Evolutionary conservation across 2,888 invertebrate genomes (phyloP).

Genomic region (Himalopsyche japonica): DNA sequence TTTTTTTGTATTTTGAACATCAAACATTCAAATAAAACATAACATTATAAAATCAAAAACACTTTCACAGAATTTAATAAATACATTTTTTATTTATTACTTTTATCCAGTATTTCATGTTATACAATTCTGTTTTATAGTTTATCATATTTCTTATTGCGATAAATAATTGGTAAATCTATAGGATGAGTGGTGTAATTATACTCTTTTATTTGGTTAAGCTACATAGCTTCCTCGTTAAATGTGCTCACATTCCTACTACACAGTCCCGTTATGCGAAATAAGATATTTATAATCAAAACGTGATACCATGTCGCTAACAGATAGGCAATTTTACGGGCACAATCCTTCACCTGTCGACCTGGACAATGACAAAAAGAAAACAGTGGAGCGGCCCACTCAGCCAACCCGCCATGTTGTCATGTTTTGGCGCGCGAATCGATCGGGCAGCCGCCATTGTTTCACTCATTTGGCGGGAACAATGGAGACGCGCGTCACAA

Average conservation of each 20-base stretch:
- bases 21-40: too few relatives aligned
- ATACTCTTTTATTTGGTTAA: background rate
- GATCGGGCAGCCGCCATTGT: conserved; percentile 30
- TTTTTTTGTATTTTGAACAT: too few relatives aligned
- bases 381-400: background rate
- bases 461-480: conserved; percentile 30
- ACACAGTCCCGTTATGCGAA: background rate
- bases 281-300: background rate
- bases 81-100: too few relatives aligned
- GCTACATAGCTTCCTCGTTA: background rate
- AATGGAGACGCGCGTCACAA: conserved; percentile 10
- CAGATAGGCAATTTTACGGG: background rate
- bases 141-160: too few relatives aligned
- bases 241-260: background rate
- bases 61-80: too few relatives aligned
- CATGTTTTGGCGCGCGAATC: conserved; percentile 23
- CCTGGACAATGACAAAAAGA: background rate
- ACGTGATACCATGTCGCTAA: background rate
- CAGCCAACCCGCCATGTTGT: conserved; percentile 6
- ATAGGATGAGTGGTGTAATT: too few relatives aligned
- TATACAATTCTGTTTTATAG: too few relatives aligned
- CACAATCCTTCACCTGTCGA: background rate
- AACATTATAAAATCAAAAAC: too few relatives aligned
- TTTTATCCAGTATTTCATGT: too few relatives aligned
- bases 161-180: too few relatives aligned